Evolutionary conservation across 2,113 vertebrate species (phyloP).

Genomic region (Rissa tridactyla): DNA sequence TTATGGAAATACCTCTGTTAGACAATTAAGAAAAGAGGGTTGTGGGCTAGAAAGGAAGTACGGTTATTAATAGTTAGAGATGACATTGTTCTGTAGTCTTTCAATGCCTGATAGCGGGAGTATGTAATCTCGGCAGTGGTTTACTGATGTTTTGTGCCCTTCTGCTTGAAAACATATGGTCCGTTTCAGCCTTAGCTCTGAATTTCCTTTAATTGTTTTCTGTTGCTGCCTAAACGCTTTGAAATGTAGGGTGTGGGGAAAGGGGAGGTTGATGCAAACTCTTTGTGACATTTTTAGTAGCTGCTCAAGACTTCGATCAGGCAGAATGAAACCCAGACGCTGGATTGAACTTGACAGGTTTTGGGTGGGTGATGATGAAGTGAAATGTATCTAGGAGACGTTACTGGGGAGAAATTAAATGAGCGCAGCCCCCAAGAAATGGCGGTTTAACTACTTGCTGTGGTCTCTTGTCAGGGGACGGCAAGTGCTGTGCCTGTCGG

Average conservation of each 20-base stretch:
- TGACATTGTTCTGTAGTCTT: slow-evolving; percentile 55
- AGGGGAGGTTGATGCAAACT: slow-evolving; percentile 27
- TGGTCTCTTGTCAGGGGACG: background rate
- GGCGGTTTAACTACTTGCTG: background rate
- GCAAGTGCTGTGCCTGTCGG: background rate
- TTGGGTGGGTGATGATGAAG: background rate
- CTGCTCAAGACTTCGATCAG: background rate
- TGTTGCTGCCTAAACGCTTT: slow-evolving; percentile 41
- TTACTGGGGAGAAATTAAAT: background rate
- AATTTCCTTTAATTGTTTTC: slow-evolving; percentile 66
- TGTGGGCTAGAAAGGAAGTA: slow-evolving; percentile 44
- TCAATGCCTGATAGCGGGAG: slow-evolving; percentile 54
- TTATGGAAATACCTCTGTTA: background rate
- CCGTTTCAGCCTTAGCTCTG: slow-evolving; percentile 3
- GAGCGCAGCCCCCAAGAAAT: background rate
- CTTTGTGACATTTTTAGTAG: slow-evolving; percentile 39
- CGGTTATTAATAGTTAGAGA: slow-evolving; percentile 53
- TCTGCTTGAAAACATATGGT: slow-evolving; percentile 49
- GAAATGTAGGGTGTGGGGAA: slow-evolving; percentile 60
- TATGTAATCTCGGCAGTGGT: slow-evolving; percentile 32
- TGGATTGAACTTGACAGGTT: background rate
- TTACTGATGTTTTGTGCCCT: slow-evolving; percentile 54
- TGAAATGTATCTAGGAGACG: background rate
- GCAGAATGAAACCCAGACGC: background rate
- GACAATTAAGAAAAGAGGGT: slow-evolving; percentile 34